These are phyloP conservation scores for Pipistrellus kuhlii DNA, from an alignment of 2,797 vertebrate species.

Conservation along the genomic window DNA sequence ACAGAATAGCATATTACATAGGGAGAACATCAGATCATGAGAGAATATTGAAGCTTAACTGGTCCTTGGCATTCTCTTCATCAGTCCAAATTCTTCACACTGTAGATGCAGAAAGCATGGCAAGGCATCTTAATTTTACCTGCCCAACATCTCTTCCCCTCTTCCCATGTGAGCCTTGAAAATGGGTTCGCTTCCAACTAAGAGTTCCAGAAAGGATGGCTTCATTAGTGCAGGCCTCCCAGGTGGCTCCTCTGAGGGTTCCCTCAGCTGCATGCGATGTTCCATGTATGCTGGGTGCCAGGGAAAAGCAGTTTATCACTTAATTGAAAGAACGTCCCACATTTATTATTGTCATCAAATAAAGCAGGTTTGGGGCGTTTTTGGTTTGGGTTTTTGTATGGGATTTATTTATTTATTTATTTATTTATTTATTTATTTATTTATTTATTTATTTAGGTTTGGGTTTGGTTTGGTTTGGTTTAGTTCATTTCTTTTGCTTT, in stretches of 20 bases:
- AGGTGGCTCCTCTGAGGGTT: not conserved
- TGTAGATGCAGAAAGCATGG: not conserved
- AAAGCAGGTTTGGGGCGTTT: not conserved
- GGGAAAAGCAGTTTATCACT: not conserved
- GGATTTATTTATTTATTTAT: too few species aligned
- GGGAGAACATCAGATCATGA: not conserved
- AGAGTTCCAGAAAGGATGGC: not conserved
- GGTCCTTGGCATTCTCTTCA: not conserved
- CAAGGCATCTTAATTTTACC: not conserved
- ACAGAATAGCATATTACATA: not conserved
- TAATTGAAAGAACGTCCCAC: not conserved
- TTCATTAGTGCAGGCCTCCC: not conserved
- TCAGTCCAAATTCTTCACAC: not conserved
- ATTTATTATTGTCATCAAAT: not conserved
- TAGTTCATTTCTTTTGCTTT: conserved; percentile 22
- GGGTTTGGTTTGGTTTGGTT: not conserved
- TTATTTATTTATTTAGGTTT: not conserved
- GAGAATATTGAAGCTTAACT: not conserved
- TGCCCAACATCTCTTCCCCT: not conserved
- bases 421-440: not conserved
- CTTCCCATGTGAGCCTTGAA: not conserved
- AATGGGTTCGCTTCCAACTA: not conserved
- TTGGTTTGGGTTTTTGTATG: not conserved
- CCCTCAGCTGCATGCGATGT: not conserved
- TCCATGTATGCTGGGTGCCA: not conserved